A percentile compares a stretch with the other conserved stretches of the same genome.
Evolutionary conservation across 2,888 invertebrate genomes (phyloP).

Genomic region (Heliconius erato): DNA sequence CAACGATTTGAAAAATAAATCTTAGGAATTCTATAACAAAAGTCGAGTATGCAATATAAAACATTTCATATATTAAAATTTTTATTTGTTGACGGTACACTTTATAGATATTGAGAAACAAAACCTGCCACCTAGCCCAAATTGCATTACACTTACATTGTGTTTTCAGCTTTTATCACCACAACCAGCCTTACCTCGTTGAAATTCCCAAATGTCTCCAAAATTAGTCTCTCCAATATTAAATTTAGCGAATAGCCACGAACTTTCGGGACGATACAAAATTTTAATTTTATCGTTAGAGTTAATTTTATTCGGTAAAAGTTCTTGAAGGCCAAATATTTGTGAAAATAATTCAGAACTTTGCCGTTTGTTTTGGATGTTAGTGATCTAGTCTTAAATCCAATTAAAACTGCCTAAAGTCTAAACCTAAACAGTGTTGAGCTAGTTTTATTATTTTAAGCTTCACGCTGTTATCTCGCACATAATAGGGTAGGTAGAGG

Average conservation of each 20-base stretch:
- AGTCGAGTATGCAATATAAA: not conserved
- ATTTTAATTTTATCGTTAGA: constrained; percentile 63
- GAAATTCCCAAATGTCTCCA: constrained; percentile 37
- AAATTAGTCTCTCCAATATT: constrained; percentile 46
- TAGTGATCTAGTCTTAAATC: constrained; percentile 50
- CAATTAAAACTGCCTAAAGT: constrained; percentile 16
- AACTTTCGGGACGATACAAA: constrained; percentile 55
- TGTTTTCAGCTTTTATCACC: constrained; percentile 29
- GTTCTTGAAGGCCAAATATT: constrained; percentile 65
- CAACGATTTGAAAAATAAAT: not conserved
- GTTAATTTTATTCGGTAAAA: constrained; percentile 57
- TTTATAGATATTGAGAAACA: constrained; percentile 20
- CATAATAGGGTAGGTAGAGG: not conserved
- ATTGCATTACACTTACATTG: constrained; percentile 12
- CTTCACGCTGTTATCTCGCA: not conserved
- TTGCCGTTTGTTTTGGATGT: constrained; percentile 61
- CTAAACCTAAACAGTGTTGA: not conserved
- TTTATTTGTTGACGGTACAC: not conserved
- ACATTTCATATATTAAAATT: not conserved
- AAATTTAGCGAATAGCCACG: constrained; percentile 40
- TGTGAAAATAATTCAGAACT: constrained; percentile 59
- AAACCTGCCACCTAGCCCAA: constrained; percentile 11
- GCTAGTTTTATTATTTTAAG: not conserved
- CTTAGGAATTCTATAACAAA: not conserved
- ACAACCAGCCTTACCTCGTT: constrained; percentile 30